These are phyloP conservation scores for Mythimna loreyi DNA, from an alignment of 2,888 invertebrate genomes.

Conservation along the genomic window DNA sequence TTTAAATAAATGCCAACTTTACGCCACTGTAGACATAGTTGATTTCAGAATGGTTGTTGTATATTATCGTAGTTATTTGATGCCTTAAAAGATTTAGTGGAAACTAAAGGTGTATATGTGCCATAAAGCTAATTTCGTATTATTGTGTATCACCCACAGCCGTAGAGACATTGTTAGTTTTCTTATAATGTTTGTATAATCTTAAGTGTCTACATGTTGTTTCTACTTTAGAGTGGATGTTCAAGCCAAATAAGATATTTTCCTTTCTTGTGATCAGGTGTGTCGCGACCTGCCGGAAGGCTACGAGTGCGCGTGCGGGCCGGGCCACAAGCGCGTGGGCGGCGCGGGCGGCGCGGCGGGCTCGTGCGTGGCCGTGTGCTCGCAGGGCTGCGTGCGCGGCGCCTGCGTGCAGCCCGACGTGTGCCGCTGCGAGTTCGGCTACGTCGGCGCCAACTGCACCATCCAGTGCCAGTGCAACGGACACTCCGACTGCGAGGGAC, in stretches of 20 bases:
- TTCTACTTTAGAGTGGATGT: too few species aligned
- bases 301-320: constrained; percentile 96
- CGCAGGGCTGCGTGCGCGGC: constrained; percentile 96
- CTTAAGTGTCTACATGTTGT: too few species aligned
- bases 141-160: too few species aligned
- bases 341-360: constrained; percentile 71
- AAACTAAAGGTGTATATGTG: neutral
- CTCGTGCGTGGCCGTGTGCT: constrained; percentile 95
- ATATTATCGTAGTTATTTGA: too few species aligned
- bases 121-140: neutral
- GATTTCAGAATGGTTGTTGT: neutral
- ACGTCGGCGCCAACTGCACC: constrained; percentile 98
- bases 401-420: constrained; percentile 95
- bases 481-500: constrained; percentile 97
- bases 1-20: neutral
- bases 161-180: too few species aligned
- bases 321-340: constrained; percentile 88
- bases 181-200: too few species aligned
- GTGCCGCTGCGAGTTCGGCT: constrained; percentile 98
- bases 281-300: constrained; percentile 95
- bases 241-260: too few species aligned
- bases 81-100: too few species aligned
- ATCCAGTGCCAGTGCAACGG: constrained; percentile 98
- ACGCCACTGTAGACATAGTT: neutral
- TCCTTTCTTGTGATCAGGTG: too few species aligned